Evolutionary conservation across 53 echinoderm and acorn worm genomes (phyloP), one percentile per base, ranked within the genome.

Genomic region (Temnopleurus reevesii): DNA sequence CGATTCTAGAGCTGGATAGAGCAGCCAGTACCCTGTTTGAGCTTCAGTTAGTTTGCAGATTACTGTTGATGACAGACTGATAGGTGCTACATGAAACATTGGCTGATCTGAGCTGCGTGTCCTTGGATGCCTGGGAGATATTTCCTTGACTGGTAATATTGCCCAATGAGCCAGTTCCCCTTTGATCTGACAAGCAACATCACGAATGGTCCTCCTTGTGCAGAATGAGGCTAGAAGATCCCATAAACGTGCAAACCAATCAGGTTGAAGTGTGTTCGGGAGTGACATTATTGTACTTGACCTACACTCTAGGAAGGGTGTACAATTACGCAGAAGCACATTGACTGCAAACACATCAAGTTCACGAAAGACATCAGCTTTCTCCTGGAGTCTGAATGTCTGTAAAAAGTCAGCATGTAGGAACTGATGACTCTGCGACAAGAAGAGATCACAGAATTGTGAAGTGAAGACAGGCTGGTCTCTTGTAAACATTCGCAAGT

Each of bases 101-200:
- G 4, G 6, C 19, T 71, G 64, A 34, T 15, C 15, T 13, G 12
- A 17, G 34, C 17, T 33, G 13, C 0, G 12, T 6, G 3, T 2
- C 15, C 34, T 31, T 31, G 3, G 4, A 33, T 34, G n/a, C 34
- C 0, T 41, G 0, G 4, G 13, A 7, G 19, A 17, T 9, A 41
- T 21, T 71, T 41, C 36, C 4, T 1, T 49, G 46, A 53, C 83
- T 33, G 83, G 83, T 28, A 83, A 55, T 83, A 83, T 83, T 38
- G 77, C 77, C 41, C 41, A 77, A 45, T 33, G 18, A 4, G 44
- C 8, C 12, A 77, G 45, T 36, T 45, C 18, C 18, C 0, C 45
- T 45, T 18, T 45, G 18, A 77, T 45, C 18, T 77, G 19, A 15
- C 2, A 2, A 10, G 45, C 43, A 23, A 77, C 12, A 0, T 56